Evolutionary conservation across 2,797 vertebrate genomes (phyloP).

Genomic region (Acanthurus lineatus): DNA sequence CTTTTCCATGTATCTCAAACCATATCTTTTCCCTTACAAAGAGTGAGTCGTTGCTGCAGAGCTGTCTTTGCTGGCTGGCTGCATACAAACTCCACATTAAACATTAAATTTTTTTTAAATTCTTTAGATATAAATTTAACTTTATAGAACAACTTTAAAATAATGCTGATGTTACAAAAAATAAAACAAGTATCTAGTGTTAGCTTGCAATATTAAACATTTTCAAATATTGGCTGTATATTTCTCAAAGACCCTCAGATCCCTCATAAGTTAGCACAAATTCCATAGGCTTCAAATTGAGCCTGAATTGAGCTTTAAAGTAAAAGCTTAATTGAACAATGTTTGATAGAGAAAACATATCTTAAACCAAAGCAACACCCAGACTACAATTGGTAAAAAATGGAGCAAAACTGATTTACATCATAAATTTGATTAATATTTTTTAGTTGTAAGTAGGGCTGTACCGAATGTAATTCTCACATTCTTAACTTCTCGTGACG

Average conservation of each 20-base stretch:
- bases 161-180: background rate
- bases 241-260: conserved; percentile 13
- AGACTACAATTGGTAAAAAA: conserved; percentile 19
- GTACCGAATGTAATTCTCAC: too few relatives aligned
- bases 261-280: conserved; percentile 4
- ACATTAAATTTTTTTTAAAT: background rate
- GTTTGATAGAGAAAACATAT: background rate
- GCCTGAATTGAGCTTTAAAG: background rate
- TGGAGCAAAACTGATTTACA: conserved; percentile 23
- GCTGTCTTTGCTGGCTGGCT: background rate
- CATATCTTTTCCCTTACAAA: background rate
- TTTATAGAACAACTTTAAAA: background rate
- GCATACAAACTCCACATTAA: background rate
- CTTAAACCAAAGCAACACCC: conserved; percentile 74
- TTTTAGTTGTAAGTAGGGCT: background rate
- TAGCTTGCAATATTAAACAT: conserved; percentile 13
- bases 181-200: background rate
- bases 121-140: background rate
- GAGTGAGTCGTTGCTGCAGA: background rate
- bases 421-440: conserved; percentile 24
- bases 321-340: background rate
- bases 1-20: background rate
- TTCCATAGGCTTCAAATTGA: background rate
- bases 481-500: too few relatives aligned
- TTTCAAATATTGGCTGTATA: background rate